Conservation (phyloP, 2,888 invertebrate species). For the Trilocha varians region DNA sequence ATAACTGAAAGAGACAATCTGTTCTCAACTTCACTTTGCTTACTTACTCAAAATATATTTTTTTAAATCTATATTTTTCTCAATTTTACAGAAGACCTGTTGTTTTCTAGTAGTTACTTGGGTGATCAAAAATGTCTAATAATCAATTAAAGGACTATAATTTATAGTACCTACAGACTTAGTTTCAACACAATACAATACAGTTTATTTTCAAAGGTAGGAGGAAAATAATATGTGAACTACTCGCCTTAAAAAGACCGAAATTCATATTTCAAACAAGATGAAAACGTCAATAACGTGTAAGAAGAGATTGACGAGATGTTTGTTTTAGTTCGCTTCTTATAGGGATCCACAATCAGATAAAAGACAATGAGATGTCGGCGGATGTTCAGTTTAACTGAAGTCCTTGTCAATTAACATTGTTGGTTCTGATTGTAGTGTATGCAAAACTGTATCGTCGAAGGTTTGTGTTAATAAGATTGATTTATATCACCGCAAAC, state of each 20-base stretch:
- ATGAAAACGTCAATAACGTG: slow-evolving; percentile 23
- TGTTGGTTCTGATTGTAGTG: slow-evolving; percentile 33
- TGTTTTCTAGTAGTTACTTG: too few species aligned
- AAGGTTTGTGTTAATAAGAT: background rate
- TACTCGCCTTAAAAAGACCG: slow-evolving; percentile 36
- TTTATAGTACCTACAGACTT: too few species aligned
- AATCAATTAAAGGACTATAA: too few species aligned
- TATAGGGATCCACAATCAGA: slow-evolving; percentile 52
- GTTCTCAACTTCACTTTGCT: too few species aligned
- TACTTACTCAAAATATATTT: too few species aligned
- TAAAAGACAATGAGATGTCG: slow-evolving; percentile 48
- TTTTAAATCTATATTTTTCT: too few species aligned
- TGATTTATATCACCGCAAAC: too few species aligned
- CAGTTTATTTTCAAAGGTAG: too few species aligned
- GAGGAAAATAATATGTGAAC: too few species aligned
- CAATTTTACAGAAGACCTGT: too few species aligned
- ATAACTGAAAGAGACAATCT: slow-evolving; percentile 21
- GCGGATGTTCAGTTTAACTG: slow-evolving; percentile 51
- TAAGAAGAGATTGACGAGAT: slow-evolving; percentile 34
- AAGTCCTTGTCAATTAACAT: slow-evolving; percentile 60
- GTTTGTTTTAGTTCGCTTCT: slow-evolving; percentile 30
- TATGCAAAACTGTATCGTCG: slow-evolving; percentile 29
- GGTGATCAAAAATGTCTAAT: too few species aligned
- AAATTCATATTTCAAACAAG: slow-evolving; percentile 30
- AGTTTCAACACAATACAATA: background rate